phyloP scores from a whole-genome alignment of 2,888 invertebrate genomes.

The Choristoneura rosaceana region DNA sequence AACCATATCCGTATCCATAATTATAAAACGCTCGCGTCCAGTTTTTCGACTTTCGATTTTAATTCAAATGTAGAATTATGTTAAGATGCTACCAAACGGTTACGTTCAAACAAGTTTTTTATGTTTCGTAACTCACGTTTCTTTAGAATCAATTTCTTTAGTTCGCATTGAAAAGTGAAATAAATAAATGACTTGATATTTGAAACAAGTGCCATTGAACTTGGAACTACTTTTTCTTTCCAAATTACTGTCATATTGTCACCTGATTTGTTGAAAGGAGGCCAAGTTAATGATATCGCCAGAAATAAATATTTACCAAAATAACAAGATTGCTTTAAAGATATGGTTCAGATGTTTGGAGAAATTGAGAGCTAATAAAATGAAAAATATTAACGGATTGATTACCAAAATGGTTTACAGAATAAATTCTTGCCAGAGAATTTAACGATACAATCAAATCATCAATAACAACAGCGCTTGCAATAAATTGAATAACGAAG shows the following conservation, averaged over 20 bases:
- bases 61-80: constrained; percentile 38
- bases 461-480: no score
- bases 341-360: neutral
- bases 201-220: constrained; percentile 34
- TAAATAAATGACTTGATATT: constrained; percentile 18
- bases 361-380: neutral
- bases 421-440: no score
- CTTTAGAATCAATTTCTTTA: constrained; percentile 29
- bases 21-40: constrained; percentile 24
- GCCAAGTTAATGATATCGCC: neutral
- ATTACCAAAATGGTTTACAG: no score
- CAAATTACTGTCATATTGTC: neutral
- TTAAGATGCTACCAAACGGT: constrained; percentile 35
- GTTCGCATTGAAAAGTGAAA: constrained; percentile 35
- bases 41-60: constrained; percentile 43
- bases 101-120: constrained; percentile 33
- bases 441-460: no score
- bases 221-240: constrained; percentile 34
- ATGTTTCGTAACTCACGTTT: constrained; percentile 37
- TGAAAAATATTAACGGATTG: neutral
- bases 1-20: constrained; percentile 26
- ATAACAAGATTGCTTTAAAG: neutral
- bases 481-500: no score
- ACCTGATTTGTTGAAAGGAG: constrained; percentile 13
- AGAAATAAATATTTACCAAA: neutral